A percentile compares a stretch with the other conserved stretches of the same genome.
Evolutionary conservation across 2,797 vertebrate species (phyloP).

Genomic region (Discoglossus pictus): DNA sequence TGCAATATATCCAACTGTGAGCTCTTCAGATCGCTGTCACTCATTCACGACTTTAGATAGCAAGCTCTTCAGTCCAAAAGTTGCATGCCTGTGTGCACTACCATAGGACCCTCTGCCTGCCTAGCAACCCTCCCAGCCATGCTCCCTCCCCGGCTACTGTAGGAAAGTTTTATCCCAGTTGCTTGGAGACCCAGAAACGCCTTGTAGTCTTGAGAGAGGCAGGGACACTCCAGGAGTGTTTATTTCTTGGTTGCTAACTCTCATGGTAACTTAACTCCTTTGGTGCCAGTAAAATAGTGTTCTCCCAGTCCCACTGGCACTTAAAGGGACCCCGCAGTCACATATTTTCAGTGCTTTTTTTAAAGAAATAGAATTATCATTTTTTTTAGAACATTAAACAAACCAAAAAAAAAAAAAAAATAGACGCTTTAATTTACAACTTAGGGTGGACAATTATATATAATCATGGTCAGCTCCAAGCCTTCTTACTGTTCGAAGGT

Average conservation of each 20-base stretch:
- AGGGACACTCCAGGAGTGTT: constrained; percentile 9
- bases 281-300: no score
- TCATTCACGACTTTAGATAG: constrained; percentile 12
- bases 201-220: constrained; percentile 13
- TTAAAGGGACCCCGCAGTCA: background rate
- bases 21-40: no score
- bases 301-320: no score
- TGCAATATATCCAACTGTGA: no score
- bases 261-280: constrained; percentile 15
- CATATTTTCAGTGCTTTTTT: no score
- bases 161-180: constrained; percentile 57
- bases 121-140: constrained; percentile 2
- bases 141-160: constrained; percentile 18
- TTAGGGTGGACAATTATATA: no score
- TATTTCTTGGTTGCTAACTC: constrained; percentile 29
- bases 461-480: no score
- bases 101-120: background rate
- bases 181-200: constrained; percentile 60
- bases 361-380: no score
- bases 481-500: no score
- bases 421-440: no score
- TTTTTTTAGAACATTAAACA: no score
- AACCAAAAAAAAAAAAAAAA: no score
- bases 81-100: constrained; percentile 10
- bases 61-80: constrained; percentile 32